phyloP scores from a whole-genome alignment of 2,888 invertebrate species.

The Epistrophella euchroma region DNA sequence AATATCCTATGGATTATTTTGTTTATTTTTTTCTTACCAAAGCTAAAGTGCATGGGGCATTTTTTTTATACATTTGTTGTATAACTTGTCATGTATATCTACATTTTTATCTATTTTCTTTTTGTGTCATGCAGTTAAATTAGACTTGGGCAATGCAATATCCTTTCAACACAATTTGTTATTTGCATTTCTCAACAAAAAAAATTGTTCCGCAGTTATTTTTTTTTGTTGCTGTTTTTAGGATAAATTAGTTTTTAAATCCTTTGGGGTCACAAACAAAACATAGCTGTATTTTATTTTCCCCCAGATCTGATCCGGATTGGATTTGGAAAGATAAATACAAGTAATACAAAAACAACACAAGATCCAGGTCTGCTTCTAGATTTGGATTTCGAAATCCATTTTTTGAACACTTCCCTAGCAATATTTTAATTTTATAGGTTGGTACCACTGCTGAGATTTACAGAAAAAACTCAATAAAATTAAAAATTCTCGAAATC shows the following conservation, averaged over 20 bases:
- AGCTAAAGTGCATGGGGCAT: conserved; percentile 7
- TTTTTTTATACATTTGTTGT: not conserved
- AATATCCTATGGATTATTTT: conserved; percentile 39
- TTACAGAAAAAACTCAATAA: too few species aligned
- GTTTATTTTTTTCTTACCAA: conserved; percentile 16
- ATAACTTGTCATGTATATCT: not conserved
- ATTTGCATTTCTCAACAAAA: not conserved
- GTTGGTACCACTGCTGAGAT: too few species aligned
- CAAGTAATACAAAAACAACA: too few species aligned
- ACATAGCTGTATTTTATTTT: too few species aligned
- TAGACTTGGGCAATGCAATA: conserved; percentile 38
- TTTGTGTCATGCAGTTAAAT: conserved; percentile 30
- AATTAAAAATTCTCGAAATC: too few species aligned
- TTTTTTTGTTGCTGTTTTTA: conserved; percentile 6
- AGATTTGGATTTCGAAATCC: too few species aligned
- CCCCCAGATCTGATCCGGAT: too few species aligned
- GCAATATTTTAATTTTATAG: too few species aligned
- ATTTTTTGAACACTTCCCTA: too few species aligned
- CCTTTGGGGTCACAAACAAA: conserved; percentile 9
- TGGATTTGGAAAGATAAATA: too few species aligned
- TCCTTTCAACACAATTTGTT: conserved; percentile 15
- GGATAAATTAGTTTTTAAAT: conserved; percentile 39
- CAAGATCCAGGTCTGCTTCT: too few species aligned
- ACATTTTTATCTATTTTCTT: conserved; percentile 9
- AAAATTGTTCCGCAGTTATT: not conserved